phyloP scores from a whole-genome alignment of 1,140 invertebrate genomes.

The Eumaeus atala region DNA sequence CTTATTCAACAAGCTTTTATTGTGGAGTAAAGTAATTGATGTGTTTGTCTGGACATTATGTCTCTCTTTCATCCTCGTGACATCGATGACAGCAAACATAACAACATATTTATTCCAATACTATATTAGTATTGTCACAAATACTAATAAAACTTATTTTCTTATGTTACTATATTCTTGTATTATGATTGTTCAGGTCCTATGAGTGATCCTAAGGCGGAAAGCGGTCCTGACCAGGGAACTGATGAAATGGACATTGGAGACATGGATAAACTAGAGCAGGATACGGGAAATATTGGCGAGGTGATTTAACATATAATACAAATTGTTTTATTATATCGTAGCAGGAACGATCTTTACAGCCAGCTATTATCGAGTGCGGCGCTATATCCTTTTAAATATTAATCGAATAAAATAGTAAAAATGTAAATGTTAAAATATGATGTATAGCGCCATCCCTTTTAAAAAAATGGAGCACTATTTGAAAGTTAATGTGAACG shows the following conservation, averaged over 20 bases:
- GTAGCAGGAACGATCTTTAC: too few species aligned
- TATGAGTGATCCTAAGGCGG: conserved; percentile 41
- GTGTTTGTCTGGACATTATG: not conserved
- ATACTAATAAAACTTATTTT: not conserved
- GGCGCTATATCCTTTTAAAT: too few species aligned
- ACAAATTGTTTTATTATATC: too few species aligned
- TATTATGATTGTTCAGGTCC: conserved; percentile 26
- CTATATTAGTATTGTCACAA: not conserved
- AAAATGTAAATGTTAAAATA: not conserved
- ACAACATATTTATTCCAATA: not conserved
- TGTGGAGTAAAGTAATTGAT: conserved; percentile 54
- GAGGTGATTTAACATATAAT: conserved; percentile 78
- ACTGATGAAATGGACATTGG: conserved; percentile 84
- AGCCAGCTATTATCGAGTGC: too few species aligned
- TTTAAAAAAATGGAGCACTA: too few species aligned
- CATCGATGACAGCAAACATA: conserved; percentile 1
- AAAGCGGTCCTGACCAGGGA: conserved; percentile 46
- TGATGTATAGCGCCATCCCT: too few species aligned
- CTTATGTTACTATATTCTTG: not conserved
- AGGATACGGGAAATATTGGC: conserved; percentile 79
- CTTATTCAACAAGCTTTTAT: conserved; percentile 60
- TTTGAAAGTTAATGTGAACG: too few species aligned
- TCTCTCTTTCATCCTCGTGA: not conserved
- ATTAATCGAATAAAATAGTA: not conserved
- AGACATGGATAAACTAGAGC: conserved; percentile 88